Evolutionary conservation across 2,113 vertebrate species (phyloP), one percentile per base, ranked within the genome.

Genomic region (Vireo altiloquus): DNA sequence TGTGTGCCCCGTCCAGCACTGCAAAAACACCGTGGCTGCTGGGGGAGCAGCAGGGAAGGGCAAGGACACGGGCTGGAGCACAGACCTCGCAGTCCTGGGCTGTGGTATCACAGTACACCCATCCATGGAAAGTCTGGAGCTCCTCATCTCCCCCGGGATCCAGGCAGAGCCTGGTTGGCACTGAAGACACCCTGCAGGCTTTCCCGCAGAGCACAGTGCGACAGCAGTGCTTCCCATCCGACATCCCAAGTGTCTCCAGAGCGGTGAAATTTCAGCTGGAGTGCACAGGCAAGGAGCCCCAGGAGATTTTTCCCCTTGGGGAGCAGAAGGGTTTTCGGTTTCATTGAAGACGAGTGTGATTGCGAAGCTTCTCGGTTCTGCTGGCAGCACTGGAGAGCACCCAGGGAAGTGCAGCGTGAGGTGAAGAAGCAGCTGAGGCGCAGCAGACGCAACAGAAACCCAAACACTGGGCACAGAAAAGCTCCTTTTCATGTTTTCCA

Each of bases 71-170:
- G 17, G 28, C 33, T 79, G 10, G 1, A 75, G 52, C 27, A 31
- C 39, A 27, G n/a, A 50, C 9, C 39, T 22, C 5, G 1, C 28
- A 2, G 24, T 30, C 37, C 11, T 0, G 0, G 68, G 39, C 49
- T 66, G 47, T 1, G 7, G n/a, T 24, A 74, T 30, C 21, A 35
- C 13, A 35, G 17, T 6, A 33, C 6, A 9, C 13, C 70, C 59
- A 35, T 28, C 46, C 21, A 21, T 0, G 0, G 18, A 7, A n/a
- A 25, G 19, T 49, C 28, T 65, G 50, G 42, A 81, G 35, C 60
- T 63, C 33, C 85, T 52, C 49, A 3, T n/a, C 39, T 60, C 40
- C 40, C 22, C n/a, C 15, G 33, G 47, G 60, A 25, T 64, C 24
- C 78, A 42, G 64, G 15, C 4, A 28, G 40, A 89, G 74, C 39